Evolutionary conservation across 2,888 invertebrate genomes (phyloP), one percentile per base, ranked within the genome.

Genomic region (Piscicola geometra): DNA sequence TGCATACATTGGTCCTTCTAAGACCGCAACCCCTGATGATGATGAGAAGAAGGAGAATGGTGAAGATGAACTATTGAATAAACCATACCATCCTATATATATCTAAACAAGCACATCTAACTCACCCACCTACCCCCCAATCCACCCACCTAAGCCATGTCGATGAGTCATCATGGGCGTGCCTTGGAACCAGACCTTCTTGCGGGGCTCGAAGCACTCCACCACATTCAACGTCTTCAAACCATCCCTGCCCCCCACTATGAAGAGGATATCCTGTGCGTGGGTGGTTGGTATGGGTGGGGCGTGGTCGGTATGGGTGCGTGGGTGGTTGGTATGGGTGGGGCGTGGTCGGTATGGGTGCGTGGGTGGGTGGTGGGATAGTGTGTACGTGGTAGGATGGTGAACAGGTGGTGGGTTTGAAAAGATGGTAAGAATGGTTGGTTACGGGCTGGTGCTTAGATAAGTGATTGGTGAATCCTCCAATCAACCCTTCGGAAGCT

Each of bases 181-280:
- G 79, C 94, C 84, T 35, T 83, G 79, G 0, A 89, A 90, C 94
- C 94, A 95, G 30, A 89, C 88, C 79, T 91, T 89, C 0, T 90
- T 90, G 77, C 81, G 81, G 1, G 84, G 83, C 77, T 84, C 84
- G 76, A 83, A 85, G 77, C 84, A 84, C 78, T 85, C 85, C 3
- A 86, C 84, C 1, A 84, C 83, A 79, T 84, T 85, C 28, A 90
- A 87, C 0, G 94, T 95, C 87, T 95, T 95, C 41, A 95, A 88
- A 25, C 94, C 95, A 85, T 95, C 94, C 76, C 95, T 88, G n/a
- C 95, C 95, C 18, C 94, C 94, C 0, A 93, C 93, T 47, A 95
- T 90, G 78, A 92, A 89, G 30, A 95, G 88, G 84, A 92, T 93
- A 80, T 85, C 85, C 5, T 56, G 25, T 18, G 60, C 15, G 60